Conservation (phyloP, 2,113 vertebrate genomes). For the Orycteropus afer region DNA sequence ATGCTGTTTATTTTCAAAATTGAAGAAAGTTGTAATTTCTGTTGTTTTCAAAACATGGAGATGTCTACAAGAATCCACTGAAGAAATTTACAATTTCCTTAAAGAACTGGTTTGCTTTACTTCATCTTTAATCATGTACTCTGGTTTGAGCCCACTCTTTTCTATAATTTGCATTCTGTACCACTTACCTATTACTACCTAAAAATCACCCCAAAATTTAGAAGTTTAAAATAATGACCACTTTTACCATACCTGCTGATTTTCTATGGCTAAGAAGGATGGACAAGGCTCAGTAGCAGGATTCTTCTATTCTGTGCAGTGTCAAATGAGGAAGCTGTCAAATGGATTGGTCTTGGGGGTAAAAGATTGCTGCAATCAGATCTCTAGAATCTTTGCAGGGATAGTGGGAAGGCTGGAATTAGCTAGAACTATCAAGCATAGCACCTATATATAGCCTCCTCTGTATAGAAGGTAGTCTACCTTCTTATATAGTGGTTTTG, state of each 20-base stretch:
- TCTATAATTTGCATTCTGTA: slow-evolving; percentile 34
- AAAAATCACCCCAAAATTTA: neutral
- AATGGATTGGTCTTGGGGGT: neutral
- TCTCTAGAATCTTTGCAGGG: neutral
- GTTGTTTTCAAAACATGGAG: slow-evolving; percentile 43
- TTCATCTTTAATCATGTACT: slow-evolving; percentile 56
- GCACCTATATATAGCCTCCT: neutral
- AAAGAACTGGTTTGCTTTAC: slow-evolving; percentile 3
- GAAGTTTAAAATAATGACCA: neutral
- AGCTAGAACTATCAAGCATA: neutral
- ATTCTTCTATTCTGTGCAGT: neutral
- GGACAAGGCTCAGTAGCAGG: neutral
- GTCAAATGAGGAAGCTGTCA: neutral
- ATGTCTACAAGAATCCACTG: slow-evolving; percentile 53
- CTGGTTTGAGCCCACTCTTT: slow-evolving; percentile 48
- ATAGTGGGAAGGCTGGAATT: neutral
- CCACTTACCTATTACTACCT: neutral
- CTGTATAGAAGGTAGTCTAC: neutral
- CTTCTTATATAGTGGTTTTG: neutral
- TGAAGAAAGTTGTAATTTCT: slow-evolving; percentile 65
- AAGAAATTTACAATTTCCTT: slow-evolving; percentile 64
- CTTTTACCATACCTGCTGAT: neutral
- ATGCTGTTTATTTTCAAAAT: slow-evolving; percentile 79
- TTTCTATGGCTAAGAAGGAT: neutral
- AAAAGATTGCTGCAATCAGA: neutral